Evolutionary conservation across 2,888 invertebrate species (phyloP).

Genomic region (Cephus pygmeus): DNA sequence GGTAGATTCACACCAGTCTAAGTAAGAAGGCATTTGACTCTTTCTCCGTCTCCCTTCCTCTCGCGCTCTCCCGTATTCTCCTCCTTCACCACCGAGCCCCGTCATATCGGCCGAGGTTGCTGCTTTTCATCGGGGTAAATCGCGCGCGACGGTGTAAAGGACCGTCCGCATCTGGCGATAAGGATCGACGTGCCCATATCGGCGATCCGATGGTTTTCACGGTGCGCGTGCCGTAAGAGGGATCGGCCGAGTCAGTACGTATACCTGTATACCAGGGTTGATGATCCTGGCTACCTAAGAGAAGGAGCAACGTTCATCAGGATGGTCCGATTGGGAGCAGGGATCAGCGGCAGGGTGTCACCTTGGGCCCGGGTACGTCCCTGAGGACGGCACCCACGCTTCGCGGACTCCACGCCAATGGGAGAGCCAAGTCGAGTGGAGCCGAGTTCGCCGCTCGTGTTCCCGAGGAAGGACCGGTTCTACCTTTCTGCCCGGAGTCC

Average conservation of each 20-base stretch:
- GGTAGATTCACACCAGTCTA: not conserved
- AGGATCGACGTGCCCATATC: not conserved
- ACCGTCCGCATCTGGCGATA: not conserved
- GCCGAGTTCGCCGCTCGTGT: conserved; percentile 17
- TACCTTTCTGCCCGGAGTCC: conserved; percentile 18
- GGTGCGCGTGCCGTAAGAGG: not conserved
- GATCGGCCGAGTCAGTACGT: not conserved
- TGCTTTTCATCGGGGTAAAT: not conserved
- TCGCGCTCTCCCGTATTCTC: not conserved
- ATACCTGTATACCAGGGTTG: not conserved
- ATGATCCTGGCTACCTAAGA: not conserved
- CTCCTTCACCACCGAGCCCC: not conserved
- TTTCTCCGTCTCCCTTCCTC: not conserved
- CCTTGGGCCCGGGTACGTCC: not conserved
- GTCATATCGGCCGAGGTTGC: not conserved
- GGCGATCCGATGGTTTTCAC: not conserved
- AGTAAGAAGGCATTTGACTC: not conserved
- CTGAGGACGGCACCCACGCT: conserved; percentile 33
- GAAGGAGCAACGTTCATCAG: not conserved
- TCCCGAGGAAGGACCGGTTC: conserved; percentile 51
- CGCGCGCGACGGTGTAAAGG: not conserved
- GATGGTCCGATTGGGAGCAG: not conserved
- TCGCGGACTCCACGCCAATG: conserved; percentile 48
- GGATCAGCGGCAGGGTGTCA: not conserved
- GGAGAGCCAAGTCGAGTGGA: conserved; percentile 37